These are phyloP conservation scores for Augiades crinisus DNA, from an alignment of 2,888 invertebrate genomes.

Conservation along the genomic window DNA sequence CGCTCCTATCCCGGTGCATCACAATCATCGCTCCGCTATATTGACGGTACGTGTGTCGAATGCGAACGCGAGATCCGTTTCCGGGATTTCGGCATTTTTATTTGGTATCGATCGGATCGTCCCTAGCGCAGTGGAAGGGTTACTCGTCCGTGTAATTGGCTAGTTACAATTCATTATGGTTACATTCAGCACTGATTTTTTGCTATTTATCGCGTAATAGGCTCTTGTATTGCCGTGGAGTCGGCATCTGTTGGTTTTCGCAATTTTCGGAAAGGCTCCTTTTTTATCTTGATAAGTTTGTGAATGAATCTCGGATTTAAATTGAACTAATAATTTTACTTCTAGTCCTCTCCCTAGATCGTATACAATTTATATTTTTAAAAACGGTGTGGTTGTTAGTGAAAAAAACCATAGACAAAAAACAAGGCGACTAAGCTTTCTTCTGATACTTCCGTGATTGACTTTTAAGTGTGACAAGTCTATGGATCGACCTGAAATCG, in stretches of 20 bases:
- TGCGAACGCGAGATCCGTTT: conserved; percentile 66
- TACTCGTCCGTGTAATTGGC: conserved; percentile 73
- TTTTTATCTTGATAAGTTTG: not conserved
- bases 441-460: too few species aligned
- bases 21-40: conserved; percentile 76
- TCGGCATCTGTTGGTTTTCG: conserved; percentile 2
- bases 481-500: too few species aligned
- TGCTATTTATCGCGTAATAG: conserved; percentile 40
- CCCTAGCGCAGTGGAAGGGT: conserved; percentile 68
- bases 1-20: conserved; percentile 63
- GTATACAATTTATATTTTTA: too few species aligned
- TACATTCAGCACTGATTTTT: conserved; percentile 50
- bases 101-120: conserved; percentile 63
- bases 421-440: too few species aligned
- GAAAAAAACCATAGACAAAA: too few species aligned
- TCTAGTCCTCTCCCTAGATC: too few species aligned
- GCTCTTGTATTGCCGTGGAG: not conserved
- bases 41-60: conserved; percentile 77
- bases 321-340: too few species aligned
- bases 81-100: conserved; percentile 77
- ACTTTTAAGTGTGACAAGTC: too few species aligned
- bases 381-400: too few species aligned
- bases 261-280: not conserved
- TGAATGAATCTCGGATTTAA: not conserved
- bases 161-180: conserved; percentile 77